Base-by-base conservation (phyloP, 1,140 invertebrate species). In the Diorhabda sublineata region DNA sequence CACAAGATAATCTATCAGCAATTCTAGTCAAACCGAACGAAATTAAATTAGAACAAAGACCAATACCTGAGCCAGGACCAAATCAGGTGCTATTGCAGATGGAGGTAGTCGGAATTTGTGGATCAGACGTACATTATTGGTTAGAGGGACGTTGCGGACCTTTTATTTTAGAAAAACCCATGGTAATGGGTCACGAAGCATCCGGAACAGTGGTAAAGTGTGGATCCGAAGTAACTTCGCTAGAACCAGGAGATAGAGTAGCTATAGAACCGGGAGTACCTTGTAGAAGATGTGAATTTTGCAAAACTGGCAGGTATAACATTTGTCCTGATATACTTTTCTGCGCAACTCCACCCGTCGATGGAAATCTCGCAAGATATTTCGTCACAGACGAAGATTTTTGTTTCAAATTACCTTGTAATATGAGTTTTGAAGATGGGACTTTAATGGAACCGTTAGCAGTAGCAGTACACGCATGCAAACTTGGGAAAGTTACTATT, bases 51-150 rank as follows among this genome's bases (percentile, higher is more conserved):
- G 89, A 91, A 82, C 84, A 91, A 81, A 83, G 87, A 57, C 85
- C 86, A 2, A 85, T 91, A 74, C 89, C 89, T 61, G 83, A 84
- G 77, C 87, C 88, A 4, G 83, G 81, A 9, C 84, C 86, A 64
- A 75, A 88, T 80, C 88, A 97, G 85, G 95, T 97, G 2, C 86
- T 96, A 6, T 73, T 98, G 5, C 84, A 88, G 67, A 96, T 98
- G 89, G 88, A 90, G 70, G 89, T 89, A 73, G 94, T 98, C 58
- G 96, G 96, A 56, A 98, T 98, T 73, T 98, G 97, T 82, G 96
- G 96, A 0, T 97, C 95, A 1, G 96, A 98, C 82, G 92, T 98
- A 3, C 93, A 96, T 81, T 98, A 96, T 82, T 89, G 93, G 81
- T 86, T 88, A 3, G 77, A 90, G 69, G 96, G 96, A n/a, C 78